Conservation (phyloP, 2,797 vertebrate species). For the Parotocinclus haroldoi region DNA sequence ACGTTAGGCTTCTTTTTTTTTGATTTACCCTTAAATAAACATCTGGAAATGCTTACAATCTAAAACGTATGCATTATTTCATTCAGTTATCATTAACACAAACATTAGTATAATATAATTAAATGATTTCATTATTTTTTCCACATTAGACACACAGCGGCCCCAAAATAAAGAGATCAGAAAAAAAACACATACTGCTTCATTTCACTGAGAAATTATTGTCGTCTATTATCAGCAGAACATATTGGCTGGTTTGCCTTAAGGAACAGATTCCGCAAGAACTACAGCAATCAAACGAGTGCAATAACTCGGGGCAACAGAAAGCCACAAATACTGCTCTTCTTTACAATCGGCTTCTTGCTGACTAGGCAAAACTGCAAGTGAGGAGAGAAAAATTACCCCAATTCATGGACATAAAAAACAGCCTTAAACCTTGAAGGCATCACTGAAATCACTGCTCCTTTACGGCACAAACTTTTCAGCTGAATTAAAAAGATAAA, state of each 20-base stretch:
- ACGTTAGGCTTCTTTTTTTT: too few species aligned
- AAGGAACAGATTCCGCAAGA: neutral
- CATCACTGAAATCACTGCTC: neutral
- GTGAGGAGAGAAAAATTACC: neutral
- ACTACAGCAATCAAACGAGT: constrained; percentile 3
- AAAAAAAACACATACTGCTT: too few species aligned
- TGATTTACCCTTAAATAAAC: too few species aligned
- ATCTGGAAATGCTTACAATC: too few species aligned
- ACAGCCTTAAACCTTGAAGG: neutral
- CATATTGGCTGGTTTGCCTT: neutral
- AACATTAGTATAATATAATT: too few species aligned
- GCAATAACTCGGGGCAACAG: neutral
- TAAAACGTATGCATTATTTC: too few species aligned
- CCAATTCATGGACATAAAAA: neutral
- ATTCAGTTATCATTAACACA: too few species aligned
- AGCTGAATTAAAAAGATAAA: constrained; percentile 8
- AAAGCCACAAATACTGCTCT: neutral
- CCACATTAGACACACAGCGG: too few species aligned
- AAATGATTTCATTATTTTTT: too few species aligned
- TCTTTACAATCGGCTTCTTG: neutral
- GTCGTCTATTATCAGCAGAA: too few species aligned
- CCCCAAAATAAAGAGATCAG: too few species aligned
- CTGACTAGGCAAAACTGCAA: neutral
- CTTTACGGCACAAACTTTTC: neutral
- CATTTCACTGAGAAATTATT: too few species aligned